phyloP scores from a whole-genome alignment of 2,113 vertebrate species.

The Gobius niger region DNA sequence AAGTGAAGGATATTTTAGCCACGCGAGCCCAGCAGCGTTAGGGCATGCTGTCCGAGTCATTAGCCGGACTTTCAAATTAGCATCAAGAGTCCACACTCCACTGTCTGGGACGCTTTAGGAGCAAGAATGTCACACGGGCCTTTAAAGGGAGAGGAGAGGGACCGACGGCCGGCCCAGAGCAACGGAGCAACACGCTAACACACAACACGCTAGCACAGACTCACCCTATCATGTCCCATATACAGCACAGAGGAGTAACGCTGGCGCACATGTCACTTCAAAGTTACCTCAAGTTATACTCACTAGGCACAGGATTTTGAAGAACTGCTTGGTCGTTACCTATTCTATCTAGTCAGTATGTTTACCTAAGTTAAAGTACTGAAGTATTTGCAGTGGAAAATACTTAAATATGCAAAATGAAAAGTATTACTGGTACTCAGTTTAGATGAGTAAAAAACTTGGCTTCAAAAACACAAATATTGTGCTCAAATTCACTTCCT shows the following conservation, averaged over 20 bases:
- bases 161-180: background rate
- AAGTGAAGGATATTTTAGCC: background rate
- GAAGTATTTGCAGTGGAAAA: too few relatives aligned
- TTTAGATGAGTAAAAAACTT: too few relatives aligned
- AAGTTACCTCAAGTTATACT: conserved; percentile 1
- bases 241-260: background rate
- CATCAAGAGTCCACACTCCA: conserved; percentile 21
- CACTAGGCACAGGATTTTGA: background rate
- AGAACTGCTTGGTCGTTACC: background rate
- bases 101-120: conserved; percentile 16
- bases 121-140: conserved; percentile 44
- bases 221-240: background rate
- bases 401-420: too few relatives aligned
- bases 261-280: background rate
- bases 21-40: background rate
- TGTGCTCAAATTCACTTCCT: too few relatives aligned
- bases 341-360: too few relatives aligned
- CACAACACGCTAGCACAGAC: background rate
- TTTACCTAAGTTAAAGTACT: too few relatives aligned
- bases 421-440: too few relatives aligned
- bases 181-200: background rate
- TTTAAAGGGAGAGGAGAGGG: conserved; percentile 28
- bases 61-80: conserved; percentile 39
- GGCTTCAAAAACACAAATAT: too few relatives aligned
- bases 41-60: conserved; percentile 29